Conservation (phyloP, 2,888 invertebrate genomes). For the Orchestes rusci region DNA sequence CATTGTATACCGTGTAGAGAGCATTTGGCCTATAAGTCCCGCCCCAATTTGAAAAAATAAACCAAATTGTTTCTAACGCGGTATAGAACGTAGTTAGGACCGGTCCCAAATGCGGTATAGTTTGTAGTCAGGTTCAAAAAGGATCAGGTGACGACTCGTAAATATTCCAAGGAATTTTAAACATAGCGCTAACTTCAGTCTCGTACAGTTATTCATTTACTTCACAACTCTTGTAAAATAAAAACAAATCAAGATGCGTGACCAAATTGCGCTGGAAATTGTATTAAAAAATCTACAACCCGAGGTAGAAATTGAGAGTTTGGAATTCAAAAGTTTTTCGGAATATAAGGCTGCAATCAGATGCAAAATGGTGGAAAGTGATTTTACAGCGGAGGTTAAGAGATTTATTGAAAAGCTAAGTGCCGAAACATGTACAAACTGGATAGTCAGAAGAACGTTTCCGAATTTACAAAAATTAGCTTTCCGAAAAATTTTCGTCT, state of each 20-base stretch:
- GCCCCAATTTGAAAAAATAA: conserved; percentile 3
- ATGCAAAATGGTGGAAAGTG: background rate
- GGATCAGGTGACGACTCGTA: background rate
- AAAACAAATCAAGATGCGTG: conserved; percentile 9
- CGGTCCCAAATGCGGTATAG: conserved; percentile 7
- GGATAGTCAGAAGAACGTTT: conserved; percentile 3
- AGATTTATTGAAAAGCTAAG: conserved; percentile 10
- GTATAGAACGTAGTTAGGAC: conserved; percentile 9
- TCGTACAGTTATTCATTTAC: conserved; percentile 8
- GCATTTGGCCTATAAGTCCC: conserved; percentile 8
- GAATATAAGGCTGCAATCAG: background rate
- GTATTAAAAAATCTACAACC: background rate
- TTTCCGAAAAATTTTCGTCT: conserved; percentile 10
- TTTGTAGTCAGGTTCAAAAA: conserved; percentile 4
- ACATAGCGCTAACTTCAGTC: background rate
- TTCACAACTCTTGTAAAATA: conserved; percentile 1
- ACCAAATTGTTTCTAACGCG: conserved; percentile 1
- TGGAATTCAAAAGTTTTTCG: conserved; percentile 12
- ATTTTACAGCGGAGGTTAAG: conserved; percentile 1
- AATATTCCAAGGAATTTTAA: conserved; percentile 1
- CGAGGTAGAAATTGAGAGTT: conserved; percentile 9
- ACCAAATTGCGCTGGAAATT: conserved; percentile 1
- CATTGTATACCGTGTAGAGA: conserved; percentile 9
- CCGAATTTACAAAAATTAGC: conserved; percentile 2
- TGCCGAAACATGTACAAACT: conserved; percentile 12